Conservation (phyloP, 35 echinoderm and acorn worm genomes). For the Nesometra sesokonis region DNA sequence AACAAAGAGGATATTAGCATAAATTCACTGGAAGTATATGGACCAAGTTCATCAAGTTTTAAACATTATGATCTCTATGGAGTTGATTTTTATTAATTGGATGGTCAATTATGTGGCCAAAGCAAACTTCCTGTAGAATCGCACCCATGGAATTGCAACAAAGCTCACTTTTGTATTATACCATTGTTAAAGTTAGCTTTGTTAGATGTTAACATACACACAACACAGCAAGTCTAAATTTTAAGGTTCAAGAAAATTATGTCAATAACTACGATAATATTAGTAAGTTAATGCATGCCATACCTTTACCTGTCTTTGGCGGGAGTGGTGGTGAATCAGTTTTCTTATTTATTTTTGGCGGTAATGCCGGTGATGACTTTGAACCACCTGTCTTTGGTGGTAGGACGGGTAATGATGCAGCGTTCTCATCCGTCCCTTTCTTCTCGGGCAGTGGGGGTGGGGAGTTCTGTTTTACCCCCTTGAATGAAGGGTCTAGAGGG, state of each 20-base stretch:
- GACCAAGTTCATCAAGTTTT: no score
- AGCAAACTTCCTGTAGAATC: no score
- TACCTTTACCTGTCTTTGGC: constrained; percentile 15
- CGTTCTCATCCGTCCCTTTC: background rate
- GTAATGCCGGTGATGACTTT: background rate
- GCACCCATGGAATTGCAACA: no score
- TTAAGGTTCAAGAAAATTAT: background rate
- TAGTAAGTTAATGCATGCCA: background rate
- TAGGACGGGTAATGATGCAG: background rate
- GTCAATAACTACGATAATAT: background rate
- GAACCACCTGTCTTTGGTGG: constrained; percentile 1
- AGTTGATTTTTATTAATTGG: no score
- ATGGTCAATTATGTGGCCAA: no score
- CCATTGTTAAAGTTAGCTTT: no score
- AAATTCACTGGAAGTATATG: no score
- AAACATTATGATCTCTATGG: no score
- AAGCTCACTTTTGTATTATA: no score
- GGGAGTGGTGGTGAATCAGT: constrained; percentile 15
- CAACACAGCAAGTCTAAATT: no score
- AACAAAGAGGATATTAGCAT: no score
- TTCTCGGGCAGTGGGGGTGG: constrained; percentile 24
- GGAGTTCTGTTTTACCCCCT: background rate
- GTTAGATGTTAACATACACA: no score
- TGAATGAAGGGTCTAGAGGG: background rate
- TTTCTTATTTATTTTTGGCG: background rate